Evolutionary conservation across 1,140 invertebrate genomes (phyloP).

Genomic region (Bombus vancouverensis): DNA sequence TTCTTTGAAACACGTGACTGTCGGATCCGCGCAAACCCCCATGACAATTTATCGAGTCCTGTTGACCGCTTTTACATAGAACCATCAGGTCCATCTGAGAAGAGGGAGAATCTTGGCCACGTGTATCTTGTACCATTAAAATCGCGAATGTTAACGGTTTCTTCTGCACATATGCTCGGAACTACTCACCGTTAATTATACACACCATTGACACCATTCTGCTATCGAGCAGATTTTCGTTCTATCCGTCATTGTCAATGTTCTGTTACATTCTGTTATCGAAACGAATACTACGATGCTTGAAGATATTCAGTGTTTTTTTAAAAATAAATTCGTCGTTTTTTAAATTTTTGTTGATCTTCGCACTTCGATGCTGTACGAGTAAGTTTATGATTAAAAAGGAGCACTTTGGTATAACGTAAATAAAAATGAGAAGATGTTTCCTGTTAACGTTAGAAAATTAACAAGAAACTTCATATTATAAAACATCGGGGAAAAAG

Average conservation of each 20-base stretch:
- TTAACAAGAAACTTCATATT: not conserved
- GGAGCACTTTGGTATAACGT: not conserved
- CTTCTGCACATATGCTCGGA: not conserved
- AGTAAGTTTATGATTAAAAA: not conserved
- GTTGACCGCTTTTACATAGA: not conserved
- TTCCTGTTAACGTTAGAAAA: not conserved
- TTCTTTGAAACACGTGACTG: not conserved
- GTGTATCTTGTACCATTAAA: not conserved
- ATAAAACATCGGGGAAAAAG: not conserved
- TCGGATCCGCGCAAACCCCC: too few relatives aligned
- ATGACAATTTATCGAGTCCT: not conserved
- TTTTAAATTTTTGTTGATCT: too few relatives aligned
- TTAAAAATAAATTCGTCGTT: not conserved
- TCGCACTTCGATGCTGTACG: too few relatives aligned
- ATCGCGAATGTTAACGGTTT: constrained; percentile 35
- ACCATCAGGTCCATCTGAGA: not conserved
- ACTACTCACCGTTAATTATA: constrained; percentile 12
- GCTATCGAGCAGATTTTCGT: not conserved
- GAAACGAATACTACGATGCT: not conserved
- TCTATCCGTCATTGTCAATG: not conserved
- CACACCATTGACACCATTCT: not conserved
- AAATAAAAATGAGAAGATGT: not conserved
- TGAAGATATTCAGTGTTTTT: not conserved
- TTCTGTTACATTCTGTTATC: not conserved
- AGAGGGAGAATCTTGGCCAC: not conserved